Evolutionary conservation across 1,140 invertebrate genomes (phyloP), one percentile per base, ranked within the genome.

Genomic region (Piezodorus guildinii): DNA sequence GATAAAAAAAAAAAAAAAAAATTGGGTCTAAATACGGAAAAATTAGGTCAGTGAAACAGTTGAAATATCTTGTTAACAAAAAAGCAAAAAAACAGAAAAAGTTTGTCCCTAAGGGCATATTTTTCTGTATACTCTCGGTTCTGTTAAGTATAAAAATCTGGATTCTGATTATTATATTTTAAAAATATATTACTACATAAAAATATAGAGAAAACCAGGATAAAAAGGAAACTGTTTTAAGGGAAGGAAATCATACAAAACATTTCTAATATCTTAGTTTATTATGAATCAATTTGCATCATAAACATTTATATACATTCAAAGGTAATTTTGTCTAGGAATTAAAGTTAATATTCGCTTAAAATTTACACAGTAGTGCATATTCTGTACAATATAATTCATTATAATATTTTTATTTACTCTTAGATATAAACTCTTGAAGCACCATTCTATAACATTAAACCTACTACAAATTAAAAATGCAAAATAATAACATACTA

Each of bases 391-490:
- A 49, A 49, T 49, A 19, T 21, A 10, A 49, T 49, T 17, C 46
- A 49, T 49, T 49, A 49, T 49, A 39, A 39, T 39, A 39, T 39
- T 39, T 10, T 39, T 39, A 39, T 39, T 5, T 39, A 39, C 34
- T 39, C 34, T 39, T 39, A 39, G 34, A 39, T 39, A 39, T 39
- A 39, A 39, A 39, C 34, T 49, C 46, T 49, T 49, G 46, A 49
- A 49, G 46, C 46, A 49, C 46, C 46, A 49, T 49, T 19, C 46
- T 49, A 49, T 49, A 49, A 49, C n/a, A 19, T 49, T 17, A 49
- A 19, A 49, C 21, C 46, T 49, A 49, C 34, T 39, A 39, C 46
- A 49, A 49, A 17, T 49, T 49, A 49, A 49, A 49, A 19, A 19
- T 49, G 46, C 46, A 10, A 49, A 49, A 49, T 49, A 21, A 19